Percentiles rank a stretch among this genome's conserved stretches.
These are phyloP conservation scores for Melangyna quadrimaculata DNA, from an alignment of 2,888 invertebrate species.

Conservation along the genomic window DNA sequence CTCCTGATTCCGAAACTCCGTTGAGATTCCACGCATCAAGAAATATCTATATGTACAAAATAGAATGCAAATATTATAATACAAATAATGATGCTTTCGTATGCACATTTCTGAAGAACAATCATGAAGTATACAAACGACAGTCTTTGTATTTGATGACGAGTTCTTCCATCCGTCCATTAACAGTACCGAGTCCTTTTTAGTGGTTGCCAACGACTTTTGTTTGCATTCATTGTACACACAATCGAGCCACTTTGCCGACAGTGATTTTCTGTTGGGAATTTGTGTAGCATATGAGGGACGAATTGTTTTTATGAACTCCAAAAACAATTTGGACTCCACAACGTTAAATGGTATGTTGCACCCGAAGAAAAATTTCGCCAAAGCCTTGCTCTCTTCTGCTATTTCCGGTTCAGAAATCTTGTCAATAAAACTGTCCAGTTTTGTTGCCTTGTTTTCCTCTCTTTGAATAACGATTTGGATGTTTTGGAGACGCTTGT, in stretches of 20 bases:
- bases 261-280: constrained; percentile 4
- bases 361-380: background rate
- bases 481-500: background rate
- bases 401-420: too few relatives aligned
- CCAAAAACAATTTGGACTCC: constrained; percentile 14
- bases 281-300: constrained; percentile 2
- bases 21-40: constrained; percentile 4
- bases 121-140: constrained; percentile 14
- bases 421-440: background rate
- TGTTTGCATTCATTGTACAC: constrained; percentile 15
- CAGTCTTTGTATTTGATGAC: constrained; percentile 12
- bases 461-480: background rate
- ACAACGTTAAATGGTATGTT: constrained; percentile 16
- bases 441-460: background rate
- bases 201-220: constrained; percentile 15
- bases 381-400: background rate
- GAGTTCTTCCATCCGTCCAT: constrained; percentile 2
- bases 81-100: background rate
- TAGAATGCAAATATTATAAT: background rate
- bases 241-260: constrained; percentile 4
- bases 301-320: constrained; percentile 19
- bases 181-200: constrained; percentile 7
- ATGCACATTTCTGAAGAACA: constrained; percentile 1
- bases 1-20: constrained; percentile 32
- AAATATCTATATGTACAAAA: background rate